A percentile compares a stretch with the other conserved stretches of the same genome.
Conservation (phyloP, 2,888 invertebrate genomes). For the Hyposoter didymator region DNA sequence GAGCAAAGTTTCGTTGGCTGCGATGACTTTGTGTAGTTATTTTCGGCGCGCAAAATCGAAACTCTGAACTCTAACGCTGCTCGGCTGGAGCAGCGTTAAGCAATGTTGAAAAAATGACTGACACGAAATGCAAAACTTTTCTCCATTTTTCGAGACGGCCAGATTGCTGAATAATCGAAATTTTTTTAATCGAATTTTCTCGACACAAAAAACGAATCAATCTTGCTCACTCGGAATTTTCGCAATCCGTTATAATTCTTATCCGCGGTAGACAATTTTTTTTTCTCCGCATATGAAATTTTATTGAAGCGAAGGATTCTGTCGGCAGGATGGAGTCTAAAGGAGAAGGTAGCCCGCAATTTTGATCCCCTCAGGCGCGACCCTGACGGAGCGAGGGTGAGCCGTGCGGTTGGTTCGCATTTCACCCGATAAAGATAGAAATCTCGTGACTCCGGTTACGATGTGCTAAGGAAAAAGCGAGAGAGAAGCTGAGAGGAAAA, state of each 20-base stretch:
- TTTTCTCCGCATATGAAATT: background rate
- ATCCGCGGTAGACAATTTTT: background rate
- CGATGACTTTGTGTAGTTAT: background rate
- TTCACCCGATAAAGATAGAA: slow-evolving; percentile 11
- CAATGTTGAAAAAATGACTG: background rate
- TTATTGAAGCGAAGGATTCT: slow-evolving; percentile 1
- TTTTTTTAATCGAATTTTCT: too few species aligned
- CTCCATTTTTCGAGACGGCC: background rate
- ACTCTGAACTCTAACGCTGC: too few species aligned
- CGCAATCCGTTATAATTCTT: background rate
- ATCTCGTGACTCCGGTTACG: slow-evolving; percentile 5
- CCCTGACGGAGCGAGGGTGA: slow-evolving; percentile 50
- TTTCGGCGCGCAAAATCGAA: background rate
- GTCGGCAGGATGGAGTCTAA: slow-evolving; percentile 80
- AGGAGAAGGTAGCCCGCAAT: slow-evolving; percentile 71
- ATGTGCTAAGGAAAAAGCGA: slow-evolving; percentile 20
- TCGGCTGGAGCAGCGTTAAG: background rate
- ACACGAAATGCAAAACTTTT: background rate
- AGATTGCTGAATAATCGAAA: too few species aligned
- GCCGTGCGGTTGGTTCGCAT: background rate
- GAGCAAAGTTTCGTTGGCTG: background rate
- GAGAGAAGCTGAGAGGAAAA: slow-evolving; percentile 30
- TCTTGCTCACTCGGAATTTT: background rate
- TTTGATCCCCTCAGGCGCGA: slow-evolving; percentile 70
- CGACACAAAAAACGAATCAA: background rate